Evolutionary conservation across 2,797 vertebrate genomes (phyloP), one percentile per base, ranked within the genome.

Genomic region (Diglossa cyanea): DNA sequence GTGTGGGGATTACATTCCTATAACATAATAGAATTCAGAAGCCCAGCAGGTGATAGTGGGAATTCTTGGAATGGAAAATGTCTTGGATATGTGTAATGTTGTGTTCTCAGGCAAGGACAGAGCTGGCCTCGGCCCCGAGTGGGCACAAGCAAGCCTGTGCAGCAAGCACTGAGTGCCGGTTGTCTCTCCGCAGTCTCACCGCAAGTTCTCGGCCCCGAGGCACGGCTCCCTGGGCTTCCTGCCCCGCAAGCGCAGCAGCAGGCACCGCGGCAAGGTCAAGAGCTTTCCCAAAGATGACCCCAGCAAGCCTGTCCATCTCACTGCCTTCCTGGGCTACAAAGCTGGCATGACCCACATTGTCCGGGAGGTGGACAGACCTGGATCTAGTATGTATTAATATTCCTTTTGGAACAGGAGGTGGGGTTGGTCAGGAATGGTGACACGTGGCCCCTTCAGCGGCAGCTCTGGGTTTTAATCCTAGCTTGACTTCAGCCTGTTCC

Each of bases 261-360:
- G 99, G 68, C 99, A 99, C 93, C 98, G 99, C 4, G 99, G 99
- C 17, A 99, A 99, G 96, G 99, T 98, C 66, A 99, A 99, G 99
- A 99, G 99, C 96, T 99, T 99, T 95, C 99, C 99, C 54, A 99
- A 98, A 91, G 99, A 99, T 98, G 99, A 99, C 70, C 76, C 98
- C 18, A 98, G 96, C 97, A 99, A 99, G 86, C 99, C 99, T 3
- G 98, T 99, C 9, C 99, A 99, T 58, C 98, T 99, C 55, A 99
- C 99, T 0, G 99, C 99, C 61, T 99, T 99, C 96, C 97, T 99
- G 74, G 99, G 99, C 25, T 99, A 99, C 98, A 99, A 99, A 95
- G 99, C 99, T 31, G 99, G 99, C 97, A 99, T 99, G 99, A 99
- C 99, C 2, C 99, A 99, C 97, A 99, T 99, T 1, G 99, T 99